Evolutionary conservation across 1,140 invertebrate species (phyloP), one percentile per base, ranked within the genome.

Genomic region (Potamilus streckersoni): DNA sequence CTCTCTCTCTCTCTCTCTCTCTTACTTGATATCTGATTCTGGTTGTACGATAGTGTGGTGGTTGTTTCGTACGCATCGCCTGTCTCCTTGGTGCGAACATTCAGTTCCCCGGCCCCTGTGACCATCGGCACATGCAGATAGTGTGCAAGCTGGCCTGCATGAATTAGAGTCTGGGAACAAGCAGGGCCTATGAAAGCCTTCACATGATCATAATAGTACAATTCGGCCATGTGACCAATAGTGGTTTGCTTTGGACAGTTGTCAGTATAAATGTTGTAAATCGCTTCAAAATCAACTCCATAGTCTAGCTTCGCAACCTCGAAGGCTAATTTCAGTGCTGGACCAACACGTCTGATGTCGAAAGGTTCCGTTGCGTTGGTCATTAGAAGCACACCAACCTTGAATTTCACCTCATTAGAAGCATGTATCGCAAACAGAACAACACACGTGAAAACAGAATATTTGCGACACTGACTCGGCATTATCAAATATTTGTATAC

Each of bases 311-410:
- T 65, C 11, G 69, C 69, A 6, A 63, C 16, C 27, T 71, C 74
- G 8, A 76, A n/a, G 12, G 69, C 74, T 14, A 76, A 57, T 12
- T 71, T 58, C 27, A 76, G 27, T 6, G 74, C 74, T 60, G 74
- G 74, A 19, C 69, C 69, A 4, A 71, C 63, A 17, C 69, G 62
- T n/a, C 74, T 68, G 31, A 71, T 59, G 63, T 76, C 74, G 61
- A 76, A 76, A 5, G 74, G 74, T 55, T 76, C 69, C 31, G 69
- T 58, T 14, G 69, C 63, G 2, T 55, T 65, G 31, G 65, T 64
- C 74, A 76, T 76, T 61, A 76, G 67, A 38, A 76, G 71, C 1
- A 76, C 61, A 12, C 74, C 74, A 17, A 76, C 49, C 65, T 76
- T 76, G 38, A 4, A 38, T 38, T 38, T 38, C 5, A 38, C 8